A percentile compares a stretch with the other conserved stretches of the same genome.
Evolutionary conservation across 2,113 vertebrate genomes (phyloP).

Genomic region (Caranx melampygus): DNA sequence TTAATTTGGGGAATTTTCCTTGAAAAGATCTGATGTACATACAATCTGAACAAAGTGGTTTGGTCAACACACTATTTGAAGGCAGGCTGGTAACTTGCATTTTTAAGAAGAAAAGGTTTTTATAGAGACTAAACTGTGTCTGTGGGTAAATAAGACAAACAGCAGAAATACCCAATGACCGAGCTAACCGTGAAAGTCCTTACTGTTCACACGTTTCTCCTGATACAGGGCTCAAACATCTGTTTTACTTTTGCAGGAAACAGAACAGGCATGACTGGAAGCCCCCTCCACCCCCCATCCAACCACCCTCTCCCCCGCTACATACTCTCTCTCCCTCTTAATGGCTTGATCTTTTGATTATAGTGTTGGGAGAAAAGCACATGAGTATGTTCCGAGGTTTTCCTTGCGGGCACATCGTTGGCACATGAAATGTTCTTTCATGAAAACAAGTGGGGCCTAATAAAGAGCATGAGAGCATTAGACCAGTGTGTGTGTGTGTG

Average conservation of each 20-base stretch:
- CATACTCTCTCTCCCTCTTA: constrained; percentile 17
- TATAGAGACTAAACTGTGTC: not conserved
- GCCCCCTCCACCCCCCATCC: not conserved
- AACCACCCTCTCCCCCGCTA: not conserved
- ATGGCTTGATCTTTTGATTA: constrained; percentile 69
- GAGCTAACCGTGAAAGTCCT: constrained; percentile 3
- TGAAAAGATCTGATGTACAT: not conserved
- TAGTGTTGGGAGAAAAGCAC: constrained; percentile 31
- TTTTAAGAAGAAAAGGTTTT: not conserved
- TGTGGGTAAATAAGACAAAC: not conserved
- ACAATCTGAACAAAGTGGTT: not conserved
- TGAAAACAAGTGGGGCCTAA: constrained; percentile 43
- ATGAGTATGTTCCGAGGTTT: constrained; percentile 39
- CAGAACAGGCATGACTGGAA: constrained; percentile 46
- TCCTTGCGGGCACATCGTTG: constrained; percentile 51
- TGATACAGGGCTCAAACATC: constrained; percentile 47
- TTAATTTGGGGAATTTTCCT: not conserved
- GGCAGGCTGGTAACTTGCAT: not conserved
- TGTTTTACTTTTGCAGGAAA: constrained; percentile 63
- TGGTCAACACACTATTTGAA: not conserved
- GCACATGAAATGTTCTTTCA: constrained; percentile 52
- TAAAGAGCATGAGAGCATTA: constrained; percentile 33
- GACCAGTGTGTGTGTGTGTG: constrained; percentile 26
- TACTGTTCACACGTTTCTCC: constrained; percentile 44
- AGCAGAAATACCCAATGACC: not conserved